phyloP scores from a whole-genome alignment of 2,888 invertebrate species.

The Rhingia campestris region DNA sequence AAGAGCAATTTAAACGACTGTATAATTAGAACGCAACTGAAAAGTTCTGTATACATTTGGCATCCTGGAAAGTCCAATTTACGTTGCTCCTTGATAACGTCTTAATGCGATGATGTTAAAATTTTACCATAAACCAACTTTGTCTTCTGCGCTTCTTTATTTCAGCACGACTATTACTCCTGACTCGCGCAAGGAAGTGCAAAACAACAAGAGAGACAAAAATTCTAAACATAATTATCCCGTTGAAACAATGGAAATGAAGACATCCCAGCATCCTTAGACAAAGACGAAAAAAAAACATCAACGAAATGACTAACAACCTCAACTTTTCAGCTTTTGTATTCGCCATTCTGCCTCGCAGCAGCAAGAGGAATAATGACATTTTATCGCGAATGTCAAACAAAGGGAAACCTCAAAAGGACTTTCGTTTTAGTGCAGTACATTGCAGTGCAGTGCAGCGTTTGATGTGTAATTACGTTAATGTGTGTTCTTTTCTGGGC shows the following conservation, averaged over 20 bases:
- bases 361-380: slow-evolving; percentile 46
- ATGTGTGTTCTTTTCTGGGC: slow-evolving; percentile 23
- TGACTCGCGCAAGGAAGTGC: background rate
- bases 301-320: slow-evolving; percentile 51
- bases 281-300: slow-evolving; percentile 22
- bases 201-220: background rate
- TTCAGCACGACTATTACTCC: background rate
- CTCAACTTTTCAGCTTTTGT: slow-evolving; percentile 51
- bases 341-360: slow-evolving; percentile 30
- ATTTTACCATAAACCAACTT: background rate
- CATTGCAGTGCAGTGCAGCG: slow-evolving; percentile 28
- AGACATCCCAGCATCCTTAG: background rate
- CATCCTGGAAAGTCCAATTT: background rate
- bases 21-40: no score
- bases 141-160: background rate
- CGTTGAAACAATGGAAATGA: background rate
- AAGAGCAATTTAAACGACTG: no score
- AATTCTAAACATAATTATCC: slow-evolving; percentile 16
- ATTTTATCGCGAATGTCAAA: slow-evolving; percentile 57
- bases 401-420: slow-evolving; percentile 38
- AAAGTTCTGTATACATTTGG: no score
- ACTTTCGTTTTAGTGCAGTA: slow-evolving; percentile 42
- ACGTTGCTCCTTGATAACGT: background rate
- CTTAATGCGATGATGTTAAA: background rate
- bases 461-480: slow-evolving; percentile 62